phyloP scores from a whole-genome alignment of 1,140 invertebrate genomes.

The Thaumetopoea pityocampa region DNA sequence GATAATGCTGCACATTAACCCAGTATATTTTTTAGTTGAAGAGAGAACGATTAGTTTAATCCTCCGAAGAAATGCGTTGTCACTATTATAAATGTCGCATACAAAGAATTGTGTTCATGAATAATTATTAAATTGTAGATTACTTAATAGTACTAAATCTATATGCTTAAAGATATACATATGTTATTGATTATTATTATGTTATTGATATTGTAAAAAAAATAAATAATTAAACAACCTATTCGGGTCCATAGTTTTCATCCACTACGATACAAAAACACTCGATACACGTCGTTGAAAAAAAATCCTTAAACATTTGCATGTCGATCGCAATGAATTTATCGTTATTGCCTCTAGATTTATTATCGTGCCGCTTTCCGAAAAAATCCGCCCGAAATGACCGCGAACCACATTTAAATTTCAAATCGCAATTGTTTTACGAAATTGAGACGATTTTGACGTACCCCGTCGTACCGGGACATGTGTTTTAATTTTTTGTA shows the following conservation, averaged over 20 bases:
- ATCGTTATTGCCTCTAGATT: slow-evolving; percentile 72
- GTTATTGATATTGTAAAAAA: slow-evolving; percentile 1
- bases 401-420: slow-evolving; percentile 64
- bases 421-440: slow-evolving; percentile 69
- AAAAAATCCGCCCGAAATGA: slow-evolving; percentile 66
- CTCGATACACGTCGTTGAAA: slow-evolving; percentile 53
- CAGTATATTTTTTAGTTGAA: too few relatives aligned
- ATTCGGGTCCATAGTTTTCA: slow-evolving; percentile 23
- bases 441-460: slow-evolving; percentile 73
- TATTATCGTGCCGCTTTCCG: slow-evolving; percentile 53
- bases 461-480: slow-evolving; percentile 41
- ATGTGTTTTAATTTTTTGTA: slow-evolving; percentile 41
- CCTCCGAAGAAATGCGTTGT: too few relatives aligned
- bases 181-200: too few relatives aligned
- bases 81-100: too few relatives aligned
- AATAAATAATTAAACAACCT: slow-evolving; percentile 4
- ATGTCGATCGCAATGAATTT: slow-evolving; percentile 75
- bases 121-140: too few relatives aligned
- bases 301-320: slow-evolving; percentile 64
- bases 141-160: too few relatives aligned
- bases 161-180: too few relatives aligned
- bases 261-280: slow-evolving; percentile 34
- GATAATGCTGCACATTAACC: too few relatives aligned
- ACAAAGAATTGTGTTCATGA: too few relatives aligned
- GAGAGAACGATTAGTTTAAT: too few relatives aligned